These are phyloP conservation scores for Grantiella picta DNA, from an alignment of 2,113 vertebrate genomes.

Conservation along the genomic window DNA sequence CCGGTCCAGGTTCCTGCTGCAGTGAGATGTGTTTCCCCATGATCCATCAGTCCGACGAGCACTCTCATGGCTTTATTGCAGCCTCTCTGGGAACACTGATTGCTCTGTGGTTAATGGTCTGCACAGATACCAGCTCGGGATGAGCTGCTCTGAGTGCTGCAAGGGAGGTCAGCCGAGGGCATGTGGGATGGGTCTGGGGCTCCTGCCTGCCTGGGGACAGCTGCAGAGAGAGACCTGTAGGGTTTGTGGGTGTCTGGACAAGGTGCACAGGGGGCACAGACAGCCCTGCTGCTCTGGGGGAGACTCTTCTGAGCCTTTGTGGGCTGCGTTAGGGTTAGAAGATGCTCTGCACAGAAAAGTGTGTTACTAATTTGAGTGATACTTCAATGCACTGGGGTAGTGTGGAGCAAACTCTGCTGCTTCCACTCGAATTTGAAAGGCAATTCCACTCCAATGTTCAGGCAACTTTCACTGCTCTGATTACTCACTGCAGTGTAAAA, in stretches of 20 bases:
- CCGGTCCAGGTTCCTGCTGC: background rate
- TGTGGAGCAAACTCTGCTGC: background rate
- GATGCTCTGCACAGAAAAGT: background rate
- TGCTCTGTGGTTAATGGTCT: background rate
- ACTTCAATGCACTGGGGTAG: background rate
- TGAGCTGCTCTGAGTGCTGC: background rate
- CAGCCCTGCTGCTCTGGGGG: background rate
- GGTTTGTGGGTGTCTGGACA: accelerated
- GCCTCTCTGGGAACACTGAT: background rate
- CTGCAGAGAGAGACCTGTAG: background rate
- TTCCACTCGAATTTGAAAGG: background rate
- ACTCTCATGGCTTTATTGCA: background rate
- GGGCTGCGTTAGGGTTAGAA: background rate
- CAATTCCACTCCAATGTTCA: background rate
- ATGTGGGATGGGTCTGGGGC: background rate
- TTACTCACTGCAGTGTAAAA: background rate
- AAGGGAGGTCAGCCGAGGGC: background rate
- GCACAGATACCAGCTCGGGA: background rate
- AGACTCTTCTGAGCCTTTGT: background rate
- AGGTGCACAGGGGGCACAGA: accelerated
- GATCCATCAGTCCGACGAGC: accelerated
- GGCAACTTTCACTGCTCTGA: background rate
- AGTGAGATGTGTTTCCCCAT: background rate
- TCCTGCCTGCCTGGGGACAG: background rate
- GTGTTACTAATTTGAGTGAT: background rate